phyloP scores from a whole-genome alignment of 1,140 invertebrate genomes.

The Drosophila lacteicornis region DNA sequence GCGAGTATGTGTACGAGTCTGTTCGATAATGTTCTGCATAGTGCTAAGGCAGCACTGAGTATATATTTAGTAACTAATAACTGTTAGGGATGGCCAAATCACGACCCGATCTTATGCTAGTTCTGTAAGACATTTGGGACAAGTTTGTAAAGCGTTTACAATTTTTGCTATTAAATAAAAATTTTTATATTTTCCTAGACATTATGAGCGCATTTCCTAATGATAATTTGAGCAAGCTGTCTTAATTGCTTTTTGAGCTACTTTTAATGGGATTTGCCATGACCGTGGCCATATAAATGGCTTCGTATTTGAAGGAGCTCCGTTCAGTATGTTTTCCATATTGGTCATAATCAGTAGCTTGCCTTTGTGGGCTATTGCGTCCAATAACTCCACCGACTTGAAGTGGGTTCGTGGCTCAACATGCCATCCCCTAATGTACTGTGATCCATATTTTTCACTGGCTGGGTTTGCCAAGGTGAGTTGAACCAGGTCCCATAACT shows the following conservation, averaged over 20 bases:
- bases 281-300: conserved; percentile 23
- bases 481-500: too few species aligned
- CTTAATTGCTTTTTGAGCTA: conserved; percentile 64
- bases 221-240: not conserved
- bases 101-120: conserved; percentile 15
- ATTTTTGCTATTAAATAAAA: conserved; percentile 76
- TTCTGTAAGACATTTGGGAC: conserved; percentile 51
- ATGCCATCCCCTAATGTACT: conserved; percentile 14
- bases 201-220: not conserved
- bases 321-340: conserved; percentile 51
- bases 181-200: conserved; percentile 81
- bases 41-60: conserved; percentile 41
- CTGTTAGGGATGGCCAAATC: conserved; percentile 30
- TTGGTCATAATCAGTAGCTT: conserved; percentile 34
- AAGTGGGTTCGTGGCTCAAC: not conserved
- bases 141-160: conserved; percentile 72
- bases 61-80: conserved; percentile 53
- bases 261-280: conserved; percentile 41
- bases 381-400: not conserved
- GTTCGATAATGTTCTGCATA: conserved; percentile 39
- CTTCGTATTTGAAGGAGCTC: not conserved
- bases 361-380: conserved; percentile 9
- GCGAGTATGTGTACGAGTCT: conserved; percentile 21
- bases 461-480: conserved; percentile 42
- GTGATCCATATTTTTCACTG: conserved; percentile 39